Base-by-base conservation (phyloP, 2,797 vertebrate genomes). In the Gorsachius magnificus region DNA sequence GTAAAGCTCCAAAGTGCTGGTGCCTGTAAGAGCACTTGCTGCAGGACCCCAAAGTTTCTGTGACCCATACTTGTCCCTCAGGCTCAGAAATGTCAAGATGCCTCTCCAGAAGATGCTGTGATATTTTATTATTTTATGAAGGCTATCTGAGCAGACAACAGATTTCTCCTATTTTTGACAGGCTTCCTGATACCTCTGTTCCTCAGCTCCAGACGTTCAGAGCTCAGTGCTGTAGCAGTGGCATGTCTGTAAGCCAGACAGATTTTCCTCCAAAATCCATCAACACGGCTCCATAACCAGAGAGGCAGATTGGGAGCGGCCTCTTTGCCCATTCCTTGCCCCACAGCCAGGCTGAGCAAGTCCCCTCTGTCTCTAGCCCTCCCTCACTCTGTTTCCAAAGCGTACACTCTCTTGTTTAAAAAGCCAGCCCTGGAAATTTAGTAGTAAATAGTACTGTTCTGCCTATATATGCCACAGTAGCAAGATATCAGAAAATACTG, bases 361-460 rank as follows among this genome's bases (percentile, higher is more conserved):
- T 45, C 31, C 29, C 13, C 36, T 51, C 35, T 33, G 5, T 72
- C 41, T 86, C 72, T 5, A 81, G 22, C 61, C n/a, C 56, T 93
- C 53, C 36, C 54, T 75, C 60, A 5, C 19, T 58, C 21, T 63
- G 58, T 80, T 89, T 66, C 79, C 83, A 94, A 89, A 96, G 76
- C 38, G 74, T 3, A 19, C 21, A n/a, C 5, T 19, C 36, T 51
- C 50, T 19, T 43, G 11, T 46, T 93, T 82, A 79, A 84, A 87
- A 92, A 43, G 11, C 11, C 68, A 74, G 16, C 8, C 60, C 65
- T 90, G 85, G n/a, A 78, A 88, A 81, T 65, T 17, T 14, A 65
- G 71, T 26, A 78, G 43, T 28, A 60, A 95, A 66, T 16, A 69
- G 21, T 31, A 76, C 76, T 54, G 41, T 33, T 61, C 35, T 83